Conservation (phyloP, 2,113 vertebrate genomes). For the Zootoca vivipara region DNA sequence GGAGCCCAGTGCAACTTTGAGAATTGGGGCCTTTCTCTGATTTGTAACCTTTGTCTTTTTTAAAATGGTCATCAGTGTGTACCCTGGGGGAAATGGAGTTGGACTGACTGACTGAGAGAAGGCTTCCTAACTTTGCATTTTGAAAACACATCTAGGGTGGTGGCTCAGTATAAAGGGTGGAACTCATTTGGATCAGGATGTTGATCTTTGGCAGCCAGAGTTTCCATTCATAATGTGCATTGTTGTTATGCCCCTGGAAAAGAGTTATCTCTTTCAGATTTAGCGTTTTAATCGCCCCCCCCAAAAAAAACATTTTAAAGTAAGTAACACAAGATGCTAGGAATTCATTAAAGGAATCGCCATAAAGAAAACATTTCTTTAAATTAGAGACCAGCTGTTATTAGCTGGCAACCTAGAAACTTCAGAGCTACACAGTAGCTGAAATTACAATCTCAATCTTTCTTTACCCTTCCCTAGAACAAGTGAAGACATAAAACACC, state of each 20-base stretch:
- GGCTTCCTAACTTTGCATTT: neutral
- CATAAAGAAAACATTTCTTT: neutral
- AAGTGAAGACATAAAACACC: slow-evolving; percentile 11
- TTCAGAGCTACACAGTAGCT: neutral
- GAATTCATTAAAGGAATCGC: neutral
- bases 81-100: neutral
- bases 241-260: neutral
- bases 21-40: neutral
- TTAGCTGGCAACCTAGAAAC: accelerated
- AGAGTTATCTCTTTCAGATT: neutral
- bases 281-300: neutral
- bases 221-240: neutral
- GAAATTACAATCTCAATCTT: slow-evolving; percentile 5
- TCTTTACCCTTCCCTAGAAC: slow-evolving; percentile 22
- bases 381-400: neutral
- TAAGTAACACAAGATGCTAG: neutral
- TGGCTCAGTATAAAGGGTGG: neutral
- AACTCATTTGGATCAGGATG: neutral
- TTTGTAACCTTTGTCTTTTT: neutral
- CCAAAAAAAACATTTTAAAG: neutral
- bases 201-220: neutral
- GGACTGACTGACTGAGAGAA: neutral
- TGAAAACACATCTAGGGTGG: neutral
- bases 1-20: neutral
- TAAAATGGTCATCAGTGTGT: neutral